Evolutionary conservation across 2,797 vertebrate genomes (phyloP), one percentile per base, ranked within the genome.

Genomic region (Synaphobranchus kaupii): DNA sequence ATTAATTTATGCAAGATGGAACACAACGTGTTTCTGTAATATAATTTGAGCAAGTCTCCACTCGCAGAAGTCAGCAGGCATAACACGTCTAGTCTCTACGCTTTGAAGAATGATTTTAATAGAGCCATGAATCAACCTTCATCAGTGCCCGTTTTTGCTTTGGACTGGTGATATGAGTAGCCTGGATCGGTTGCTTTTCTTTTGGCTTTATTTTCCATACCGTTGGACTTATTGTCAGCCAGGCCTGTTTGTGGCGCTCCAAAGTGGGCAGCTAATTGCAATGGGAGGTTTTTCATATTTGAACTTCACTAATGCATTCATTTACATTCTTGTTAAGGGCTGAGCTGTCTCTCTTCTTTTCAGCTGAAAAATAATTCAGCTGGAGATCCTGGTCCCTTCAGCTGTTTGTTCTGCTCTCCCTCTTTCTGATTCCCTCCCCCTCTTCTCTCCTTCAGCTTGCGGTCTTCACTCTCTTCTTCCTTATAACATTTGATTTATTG

Each of bases 151-250:
- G 54, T 58, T 58, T 83, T 52, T 31, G 71, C 28, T 17, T 34
- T 31, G 34, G 71, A 17, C 12, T 5, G 60, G 7, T 20, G 60
- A 7, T 47, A n/a, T n/a, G 82, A 48, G 48, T 34, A 52, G 15
- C 82, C 1, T 12, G 28, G 28, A 76, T 56, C 22, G 44, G 10
- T 47, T 47, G 34, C 44, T 0, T 48, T 56, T 83, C n/a, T 83
- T 83, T 83, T 50, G 80, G 44, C 9, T 48, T 82, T 34, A 83
- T 83, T 83, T 58, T 83, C n/a, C 82, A 83, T 50, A 28, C 31
- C 12, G 15, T 56, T 83, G 12, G 50, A 54, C 31, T 12, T 17
- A 17, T n/a, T 28, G 22, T 82, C 47, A 22, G 22, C 47, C 20
- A 4, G 31, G 50, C 20, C 10, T 34, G 28, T 34, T 52, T 83